These are phyloP conservation scores for Bembecia ichneumoniformis DNA, from an alignment of 2,888 invertebrate genomes.

Conservation along the genomic window DNA sequence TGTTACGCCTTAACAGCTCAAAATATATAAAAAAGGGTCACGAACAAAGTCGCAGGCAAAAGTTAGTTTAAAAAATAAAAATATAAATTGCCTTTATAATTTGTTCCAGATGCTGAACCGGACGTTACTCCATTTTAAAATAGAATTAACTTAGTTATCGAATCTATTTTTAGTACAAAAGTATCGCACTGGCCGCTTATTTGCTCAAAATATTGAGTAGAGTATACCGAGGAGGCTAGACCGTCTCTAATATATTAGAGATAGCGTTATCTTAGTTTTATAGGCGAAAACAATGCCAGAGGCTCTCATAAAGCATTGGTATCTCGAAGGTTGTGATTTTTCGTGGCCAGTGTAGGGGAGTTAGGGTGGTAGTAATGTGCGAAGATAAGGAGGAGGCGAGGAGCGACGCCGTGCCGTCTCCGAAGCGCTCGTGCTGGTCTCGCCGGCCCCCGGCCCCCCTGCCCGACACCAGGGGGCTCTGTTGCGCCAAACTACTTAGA, in stretches of 20 bases:
- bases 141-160: conserved; percentile 42
- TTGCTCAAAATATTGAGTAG: conserved; percentile 26
- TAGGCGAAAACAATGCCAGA: conserved; percentile 60
- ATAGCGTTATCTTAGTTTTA: conserved; percentile 53
- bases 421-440: conserved; percentile 56
- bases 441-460: conserved; percentile 62
- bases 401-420: conserved; percentile 49
- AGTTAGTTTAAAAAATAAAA: too few relatives aligned
- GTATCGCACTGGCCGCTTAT: conserved; percentile 49
- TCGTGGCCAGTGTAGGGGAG: conserved; percentile 42
- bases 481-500: conserved; percentile 84
- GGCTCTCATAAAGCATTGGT: conserved; percentile 63
- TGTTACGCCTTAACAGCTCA: too few relatives aligned
- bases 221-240: conserved; percentile 8
- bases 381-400: conserved; percentile 64
- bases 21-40: too few relatives aligned
- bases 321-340: conserved; percentile 57
- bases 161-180: conserved; percentile 43
- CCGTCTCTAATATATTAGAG: conserved; percentile 43
- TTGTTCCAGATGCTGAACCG: conserved; percentile 68
- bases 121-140: conserved; percentile 46
- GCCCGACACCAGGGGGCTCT: conserved; percentile 83
- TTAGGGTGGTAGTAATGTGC: conserved; percentile 45
- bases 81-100: conserved; percentile 1
- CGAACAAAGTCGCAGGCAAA: too few relatives aligned